A percentile compares a stretch with the other conserved stretches of the same genome.
Conservation (phyloP, 2,113 vertebrate genomes). For the Oncorhynchus mykiss region DNA sequence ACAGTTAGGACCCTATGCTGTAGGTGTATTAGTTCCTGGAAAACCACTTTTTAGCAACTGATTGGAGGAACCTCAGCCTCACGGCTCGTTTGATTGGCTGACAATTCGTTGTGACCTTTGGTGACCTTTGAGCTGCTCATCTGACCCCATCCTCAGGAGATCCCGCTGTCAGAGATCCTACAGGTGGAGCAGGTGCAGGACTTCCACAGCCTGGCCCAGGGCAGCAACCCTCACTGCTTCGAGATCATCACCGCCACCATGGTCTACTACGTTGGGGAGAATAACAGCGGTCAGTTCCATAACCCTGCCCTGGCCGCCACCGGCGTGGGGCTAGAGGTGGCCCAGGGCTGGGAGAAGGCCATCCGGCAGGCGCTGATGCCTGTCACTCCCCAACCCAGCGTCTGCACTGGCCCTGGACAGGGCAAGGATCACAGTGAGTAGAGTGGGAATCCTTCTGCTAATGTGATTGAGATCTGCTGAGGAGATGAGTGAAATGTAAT, state of each 20-base stretch:
- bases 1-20: neutral
- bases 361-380: slow-evolving; percentile 95
- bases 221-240: slow-evolving; percentile 91
- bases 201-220: slow-evolving; percentile 75
- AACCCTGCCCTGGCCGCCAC: slow-evolving; percentile 80
- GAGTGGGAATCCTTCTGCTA: too few relatives aligned
- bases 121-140: slow-evolving; percentile 3
- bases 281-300: slow-evolving; percentile 74
- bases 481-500: neutral
- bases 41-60: neutral
- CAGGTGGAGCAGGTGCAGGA: slow-evolving; percentile 85
- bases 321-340: slow-evolving; percentile 85
- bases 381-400: slow-evolving; percentile 88
- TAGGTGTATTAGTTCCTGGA: neutral
- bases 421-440: slow-evolving; percentile 93
- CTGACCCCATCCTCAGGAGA: slow-evolving; percentile 80
- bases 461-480: neutral
- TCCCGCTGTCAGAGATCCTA: slow-evolving; percentile 96
- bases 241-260: slow-evolving; percentile 90
- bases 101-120: neutral
- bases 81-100: neutral
- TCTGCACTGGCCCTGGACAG: slow-evolving; percentile 78
- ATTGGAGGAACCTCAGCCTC: neutral
- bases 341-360: slow-evolving; percentile 91
- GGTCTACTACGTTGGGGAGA: slow-evolving; percentile 95